Evolutionary conservation across 23 tunicate species (phyloP).

Genomic region (Halocynthia aurantium): DNA sequence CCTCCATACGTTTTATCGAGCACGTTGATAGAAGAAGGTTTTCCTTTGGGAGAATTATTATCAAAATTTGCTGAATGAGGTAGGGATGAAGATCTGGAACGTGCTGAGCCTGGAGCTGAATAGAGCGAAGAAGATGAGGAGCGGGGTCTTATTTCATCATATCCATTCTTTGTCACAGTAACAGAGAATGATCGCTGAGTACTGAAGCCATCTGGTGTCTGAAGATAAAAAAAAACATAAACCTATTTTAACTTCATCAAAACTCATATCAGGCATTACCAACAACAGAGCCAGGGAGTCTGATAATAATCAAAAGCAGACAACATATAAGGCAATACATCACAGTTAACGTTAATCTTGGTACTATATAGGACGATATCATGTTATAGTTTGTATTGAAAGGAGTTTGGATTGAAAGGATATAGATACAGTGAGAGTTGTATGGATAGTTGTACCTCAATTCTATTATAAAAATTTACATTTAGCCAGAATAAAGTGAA

Average conservation of each 20-base stretch:
- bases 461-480: no score
- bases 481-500: no score
- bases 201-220: constrained; percentile 7
- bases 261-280: no score
- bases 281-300: no score
- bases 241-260: neutral
- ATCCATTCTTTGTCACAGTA: constrained; percentile 24
- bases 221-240: neutral
- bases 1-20: constrained; percentile 77
- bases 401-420: no score
- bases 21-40: constrained; percentile 12
- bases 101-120: constrained; percentile 12
- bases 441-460: no score
- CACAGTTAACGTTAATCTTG: no score
- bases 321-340: no score
- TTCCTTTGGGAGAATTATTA: constrained; percentile 7
- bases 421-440: no score
- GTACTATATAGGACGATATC: no score
- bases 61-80: constrained; percentile 1
- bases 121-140: constrained; percentile 14
- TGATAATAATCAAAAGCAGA: no score
- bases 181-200: constrained; percentile 18
- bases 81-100: neutral
- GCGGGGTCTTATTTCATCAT: constrained; percentile 20
- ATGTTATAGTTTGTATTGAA: no score